A percentile compares a stretch with the other conserved stretches of the same genome.
Evolutionary conservation across 2,888 invertebrate genomes (phyloP).

Genomic region (Torymus tubicola): DNA sequence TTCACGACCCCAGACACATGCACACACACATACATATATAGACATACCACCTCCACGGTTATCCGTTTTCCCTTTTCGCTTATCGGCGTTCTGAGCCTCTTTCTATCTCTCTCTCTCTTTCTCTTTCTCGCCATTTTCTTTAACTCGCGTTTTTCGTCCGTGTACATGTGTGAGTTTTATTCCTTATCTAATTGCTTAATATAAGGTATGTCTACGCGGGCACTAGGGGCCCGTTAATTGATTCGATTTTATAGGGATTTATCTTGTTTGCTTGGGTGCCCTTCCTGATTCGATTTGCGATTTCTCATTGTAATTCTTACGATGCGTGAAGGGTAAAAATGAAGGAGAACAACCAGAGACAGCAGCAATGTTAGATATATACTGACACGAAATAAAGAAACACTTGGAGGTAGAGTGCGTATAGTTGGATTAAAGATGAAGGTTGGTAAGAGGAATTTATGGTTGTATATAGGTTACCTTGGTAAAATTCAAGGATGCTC

Average conservation of each 20-base stretch:
- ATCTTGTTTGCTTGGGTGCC: conserved; percentile 1
- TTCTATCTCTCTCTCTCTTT: conserved; percentile 8
- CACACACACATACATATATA: not conserved
- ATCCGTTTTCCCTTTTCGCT: conserved; percentile 50
- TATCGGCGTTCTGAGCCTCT: conserved; percentile 10
- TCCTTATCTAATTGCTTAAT: conserved; percentile 32
- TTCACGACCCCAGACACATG: conserved; percentile 46
- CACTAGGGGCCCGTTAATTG: conserved; percentile 5
- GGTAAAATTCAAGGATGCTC: too few relatives aligned
- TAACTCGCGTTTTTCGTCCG: not conserved
- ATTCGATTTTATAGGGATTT: conserved; percentile 41
- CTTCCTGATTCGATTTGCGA: conserved; percentile 15
- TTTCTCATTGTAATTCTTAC: not conserved
- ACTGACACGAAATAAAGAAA: too few relatives aligned
- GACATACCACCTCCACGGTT: conserved; percentile 5
- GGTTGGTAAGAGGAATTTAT: too few relatives aligned
- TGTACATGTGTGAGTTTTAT: not conserved
- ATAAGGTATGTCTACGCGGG: too few relatives aligned
- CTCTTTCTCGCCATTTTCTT: not conserved
- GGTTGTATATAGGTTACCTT: too few relatives aligned
- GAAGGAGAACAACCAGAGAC: not conserved
- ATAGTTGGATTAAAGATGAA: too few relatives aligned
- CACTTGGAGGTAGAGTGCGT: too few relatives aligned
- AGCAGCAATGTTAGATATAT: too few relatives aligned
- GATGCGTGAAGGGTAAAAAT: not conserved